Evolutionary conservation across 37 sponge, comb jelly and placozoan genomes (phyloP), one percentile per base, ranked within the genome.

Genomic region (Aplysina aerophoba): DNA sequence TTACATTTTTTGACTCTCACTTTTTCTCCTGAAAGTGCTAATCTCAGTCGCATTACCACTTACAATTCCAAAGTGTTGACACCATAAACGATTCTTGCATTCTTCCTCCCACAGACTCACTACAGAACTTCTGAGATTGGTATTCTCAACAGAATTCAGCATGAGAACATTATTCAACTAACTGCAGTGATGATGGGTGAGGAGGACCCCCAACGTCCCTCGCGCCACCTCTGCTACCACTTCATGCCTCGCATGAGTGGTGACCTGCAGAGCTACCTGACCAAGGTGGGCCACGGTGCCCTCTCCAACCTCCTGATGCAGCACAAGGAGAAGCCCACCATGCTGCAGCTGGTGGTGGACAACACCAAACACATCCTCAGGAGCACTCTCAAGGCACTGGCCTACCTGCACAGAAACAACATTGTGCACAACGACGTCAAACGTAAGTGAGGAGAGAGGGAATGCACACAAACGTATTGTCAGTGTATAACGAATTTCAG

Each of bases 351-450:
- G 25, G 39, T 59, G 4, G 55, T 77, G 50, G 78, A 74, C 63
- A 83, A 83, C 57, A n/a, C 77, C 39, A 82, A 82, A 44, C 83
- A 83, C 79, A 20, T 88, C 19, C 56, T 88, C 25, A 16, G 61
- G 16, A 39, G 75, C 25, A 57, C 61, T 8, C 56, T 88, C 24
- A 55, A 53, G 44, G 83, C 77, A 33, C 55, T 88, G 4, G 22
- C 22, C 37, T 78, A 88, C 58, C 65, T 83, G 3, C 88, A 88
- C 69, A 5, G 38, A 13, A 57, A 59, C 15, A 37, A 83, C 56
- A 63, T 77, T 28, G 77, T 82, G 0, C 90, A 89, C 55, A 68
- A 86, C 0, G 90, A 89, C 40, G 27, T 89, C 22, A 89, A 89
- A 50, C 78, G 78, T 75, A 55, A 75, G 78, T 75, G 78, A 75